Conservation (phyloP, 2,113 vertebrate species). For the Himantopus leucocephalus region DNA sequence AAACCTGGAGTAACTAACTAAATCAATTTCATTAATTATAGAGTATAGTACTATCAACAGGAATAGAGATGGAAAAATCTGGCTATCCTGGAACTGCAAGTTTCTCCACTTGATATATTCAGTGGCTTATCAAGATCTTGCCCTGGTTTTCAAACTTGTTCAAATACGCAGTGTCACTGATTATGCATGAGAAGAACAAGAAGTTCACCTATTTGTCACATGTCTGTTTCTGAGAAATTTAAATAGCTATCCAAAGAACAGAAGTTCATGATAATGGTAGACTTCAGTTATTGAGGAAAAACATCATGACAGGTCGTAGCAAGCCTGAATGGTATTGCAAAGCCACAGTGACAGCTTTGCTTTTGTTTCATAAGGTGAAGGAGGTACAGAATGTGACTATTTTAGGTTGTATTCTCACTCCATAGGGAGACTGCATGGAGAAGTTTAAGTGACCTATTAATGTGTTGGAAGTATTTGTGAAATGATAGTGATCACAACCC, state of each 20-base stretch:
- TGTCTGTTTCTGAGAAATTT: background rate
- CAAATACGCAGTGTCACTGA: background rate
- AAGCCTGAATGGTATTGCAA: background rate
- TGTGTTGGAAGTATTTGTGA: background rate
- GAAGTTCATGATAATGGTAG: background rate
- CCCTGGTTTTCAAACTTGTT: background rate
- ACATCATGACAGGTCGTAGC: background rate
- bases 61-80: background rate
- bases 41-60: background rate
- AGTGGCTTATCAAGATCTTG: background rate
- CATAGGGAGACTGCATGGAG: background rate
- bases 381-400: background rate
- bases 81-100: background rate
- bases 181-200: background rate
- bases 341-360: background rate
- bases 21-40: background rate
- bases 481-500: background rate
- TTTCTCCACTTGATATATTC: background rate
- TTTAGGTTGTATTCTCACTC: background rate
- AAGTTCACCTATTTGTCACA: background rate
- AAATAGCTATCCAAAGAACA: background rate
- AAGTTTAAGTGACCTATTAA: background rate
- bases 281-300: background rate
- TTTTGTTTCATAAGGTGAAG: slow-evolving; percentile 8
- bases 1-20: background rate